phyloP scores from a whole-genome alignment of 2,888 invertebrate species.

The Galerucella calmariensis region DNA sequence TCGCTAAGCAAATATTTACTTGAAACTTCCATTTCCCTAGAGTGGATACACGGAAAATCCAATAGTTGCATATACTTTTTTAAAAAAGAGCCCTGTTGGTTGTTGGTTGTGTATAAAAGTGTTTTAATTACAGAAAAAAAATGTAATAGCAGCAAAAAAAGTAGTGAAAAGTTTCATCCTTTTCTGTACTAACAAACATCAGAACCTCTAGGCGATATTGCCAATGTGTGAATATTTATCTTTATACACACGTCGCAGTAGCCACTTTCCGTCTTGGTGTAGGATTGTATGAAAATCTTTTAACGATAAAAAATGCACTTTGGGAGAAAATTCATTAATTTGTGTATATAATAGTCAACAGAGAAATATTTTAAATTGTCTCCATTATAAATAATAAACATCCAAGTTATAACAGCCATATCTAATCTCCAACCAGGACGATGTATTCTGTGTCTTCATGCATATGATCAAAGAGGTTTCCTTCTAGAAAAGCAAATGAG shows the following conservation, averaged over 20 bases:
- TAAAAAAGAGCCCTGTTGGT: background rate
- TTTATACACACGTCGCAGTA: too few species aligned
- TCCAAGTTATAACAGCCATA: background rate
- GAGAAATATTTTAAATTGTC: background rate
- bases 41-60: background rate
- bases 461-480: slow-evolving; percentile 23
- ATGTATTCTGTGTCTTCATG: background rate
- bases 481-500: slow-evolving; percentile 30
- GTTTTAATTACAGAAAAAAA: slow-evolving; percentile 3
- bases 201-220: background rate
- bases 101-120: background rate
- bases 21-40: background rate
- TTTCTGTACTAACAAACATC: background rate
- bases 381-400: background rate
- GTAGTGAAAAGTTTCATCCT: background rate
- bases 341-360: too few species aligned
- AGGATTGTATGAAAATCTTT: too few species aligned
- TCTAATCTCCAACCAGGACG: background rate
- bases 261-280: too few species aligned
- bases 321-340: too few species aligned
- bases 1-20: background rate
- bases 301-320: too few species aligned
- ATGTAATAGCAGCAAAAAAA: background rate
- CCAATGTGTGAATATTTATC: too few species aligned
- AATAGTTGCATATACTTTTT: background rate